Base-by-base conservation (phyloP, 2,113 vertebrate genomes). In the Paradoxurus hermaphroditus region DNA sequence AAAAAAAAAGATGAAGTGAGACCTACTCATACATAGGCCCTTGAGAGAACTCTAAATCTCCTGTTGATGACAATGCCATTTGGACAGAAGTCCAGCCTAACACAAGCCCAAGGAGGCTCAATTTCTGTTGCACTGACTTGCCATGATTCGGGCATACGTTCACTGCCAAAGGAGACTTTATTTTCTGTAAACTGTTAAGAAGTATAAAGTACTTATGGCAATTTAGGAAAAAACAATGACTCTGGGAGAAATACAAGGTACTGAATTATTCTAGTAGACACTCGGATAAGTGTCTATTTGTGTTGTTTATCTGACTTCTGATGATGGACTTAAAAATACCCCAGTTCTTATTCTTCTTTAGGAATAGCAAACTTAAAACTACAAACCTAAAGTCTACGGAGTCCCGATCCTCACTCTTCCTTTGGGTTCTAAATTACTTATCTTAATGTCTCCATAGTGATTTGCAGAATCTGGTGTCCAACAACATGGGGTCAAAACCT, bases 1-100 rank as follows among this genome's bases (percentile, higher is more conserved):
- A 3, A 23, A 59, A 92, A 94, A 91, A 68, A 46, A 77, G 67
- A 81, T n/a, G 73, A 90, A 92, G n/a, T 81, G 27, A 97, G 77
- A 83, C 4, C 21, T 25, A 93, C 21, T 36, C 88, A 87, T 13
- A 49, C 91, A 85, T 11, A 49, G 21, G 21, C 23, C 83, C 73
- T 2, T 65, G 15, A 91, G 73, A 90, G 51, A 91, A 88, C 31
- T 72, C 82, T 88, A 65, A 84, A 65, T 88, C 77, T 95, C 51
- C 46, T 70, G 10, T 72, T 51, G 49, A 56, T 51, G 9, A 85
- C 86, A 85, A 63, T 49, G 59, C 39, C 77, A 79, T 34, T 53
- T 91, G 56, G n/a, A 93, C 23, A 70, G 29, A 96, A 91, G 79
- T 19, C 36, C 49, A 93, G 72, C 7, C 29, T 49, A 34, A 44